Evolutionary conservation across 2,888 invertebrate species (phyloP).

Genomic region (Cheilosia vernalis): DNA sequence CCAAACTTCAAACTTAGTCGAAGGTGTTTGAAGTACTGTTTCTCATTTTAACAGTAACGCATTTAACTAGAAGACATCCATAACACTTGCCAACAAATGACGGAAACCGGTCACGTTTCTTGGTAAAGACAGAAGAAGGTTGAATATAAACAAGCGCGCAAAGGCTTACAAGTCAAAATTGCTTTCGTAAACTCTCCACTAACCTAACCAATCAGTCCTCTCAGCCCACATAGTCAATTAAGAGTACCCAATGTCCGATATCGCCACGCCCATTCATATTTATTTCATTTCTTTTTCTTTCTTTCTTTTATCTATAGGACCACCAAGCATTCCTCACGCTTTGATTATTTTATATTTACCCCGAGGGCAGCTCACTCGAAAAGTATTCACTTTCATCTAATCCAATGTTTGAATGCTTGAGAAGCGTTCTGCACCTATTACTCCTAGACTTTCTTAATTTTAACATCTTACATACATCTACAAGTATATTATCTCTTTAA

Average conservation of each 20-base stretch:
- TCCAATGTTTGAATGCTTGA: slow-evolving; percentile 26
- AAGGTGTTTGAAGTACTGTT: too few relatives aligned
- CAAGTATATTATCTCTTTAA: slow-evolving; percentile 18
- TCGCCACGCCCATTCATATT: background rate
- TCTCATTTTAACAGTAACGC: too few relatives aligned
- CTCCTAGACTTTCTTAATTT: slow-evolving; percentile 57
- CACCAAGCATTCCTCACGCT: slow-evolving; percentile 55
- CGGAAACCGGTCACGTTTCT: too few relatives aligned
- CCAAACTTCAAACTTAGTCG: too few relatives aligned
- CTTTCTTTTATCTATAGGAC: slow-evolving; percentile 42
- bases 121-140: too few relatives aligned
- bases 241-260: background rate
- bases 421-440: slow-evolving; percentile 54
- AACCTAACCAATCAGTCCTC: background rate
- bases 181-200: background rate
- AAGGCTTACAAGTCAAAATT: too few relatives aligned
- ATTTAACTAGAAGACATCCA: too few relatives aligned
- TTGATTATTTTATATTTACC: slow-evolving; percentile 47
- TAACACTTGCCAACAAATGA: too few relatives aligned
- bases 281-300: background rate
- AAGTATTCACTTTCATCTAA: slow-evolving; percentile 53
- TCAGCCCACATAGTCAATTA: too few relatives aligned
- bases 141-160: too few relatives aligned
- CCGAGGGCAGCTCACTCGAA: slow-evolving; percentile 64
- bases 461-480: slow-evolving; percentile 9